phyloP scores from a whole-genome alignment of 2,113 vertebrate genomes.

The Clarias gariepinus region DNA sequence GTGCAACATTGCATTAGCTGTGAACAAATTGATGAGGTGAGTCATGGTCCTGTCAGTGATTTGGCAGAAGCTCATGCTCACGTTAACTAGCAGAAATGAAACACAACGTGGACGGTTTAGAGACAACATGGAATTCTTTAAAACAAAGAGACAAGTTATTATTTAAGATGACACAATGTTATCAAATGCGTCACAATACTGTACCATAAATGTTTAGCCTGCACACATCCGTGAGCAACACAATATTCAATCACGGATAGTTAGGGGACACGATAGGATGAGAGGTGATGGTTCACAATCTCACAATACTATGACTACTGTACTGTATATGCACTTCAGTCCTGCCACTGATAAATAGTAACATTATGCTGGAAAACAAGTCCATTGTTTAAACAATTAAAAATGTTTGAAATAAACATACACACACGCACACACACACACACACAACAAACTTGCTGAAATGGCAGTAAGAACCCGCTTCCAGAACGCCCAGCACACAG shows the following conservation, averaged over 20 bases:
- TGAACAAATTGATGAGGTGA: too few relatives aligned
- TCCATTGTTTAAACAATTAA: constrained; percentile 18
- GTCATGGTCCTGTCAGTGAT: too few relatives aligned
- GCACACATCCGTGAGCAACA: background rate
- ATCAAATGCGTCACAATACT: background rate
- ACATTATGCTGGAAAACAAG: background rate
- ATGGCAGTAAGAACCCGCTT: constrained; percentile 20
- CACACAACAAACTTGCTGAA: background rate
- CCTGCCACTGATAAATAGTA: background rate
- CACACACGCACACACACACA: background rate
- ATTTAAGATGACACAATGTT: too few relatives aligned
- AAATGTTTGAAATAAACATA: constrained; percentile 16
- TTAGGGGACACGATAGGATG: background rate
- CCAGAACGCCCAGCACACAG: background rate
- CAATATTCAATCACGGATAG: background rate
- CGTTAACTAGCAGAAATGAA: too few relatives aligned
- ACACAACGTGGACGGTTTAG: too few relatives aligned
- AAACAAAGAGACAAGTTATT: too few relatives aligned
- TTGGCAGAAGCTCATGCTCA: too few relatives aligned
- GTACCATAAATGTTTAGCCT: background rate
- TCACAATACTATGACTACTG: background rate
- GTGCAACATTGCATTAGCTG: background rate
- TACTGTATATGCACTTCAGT: background rate
- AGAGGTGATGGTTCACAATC: background rate
- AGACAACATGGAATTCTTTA: too few relatives aligned